Conservation (phyloP, 35 echinoderm and acorn worm genomes). For the Chiridota heheva region DNA sequence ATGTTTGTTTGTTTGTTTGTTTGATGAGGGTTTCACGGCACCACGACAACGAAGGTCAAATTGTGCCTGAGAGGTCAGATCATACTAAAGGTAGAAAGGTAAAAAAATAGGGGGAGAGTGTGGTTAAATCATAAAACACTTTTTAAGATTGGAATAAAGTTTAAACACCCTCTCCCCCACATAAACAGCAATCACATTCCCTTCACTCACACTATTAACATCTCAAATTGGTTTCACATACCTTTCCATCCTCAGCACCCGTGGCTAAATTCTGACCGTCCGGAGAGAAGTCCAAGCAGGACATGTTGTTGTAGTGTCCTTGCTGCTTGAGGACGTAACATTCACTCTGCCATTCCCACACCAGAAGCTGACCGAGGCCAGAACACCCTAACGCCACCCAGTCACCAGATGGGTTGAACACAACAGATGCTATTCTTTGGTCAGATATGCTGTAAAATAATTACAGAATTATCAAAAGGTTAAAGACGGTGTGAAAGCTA, state of each 20-base stretch:
- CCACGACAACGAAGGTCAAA: too few species aligned
- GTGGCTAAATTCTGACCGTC: slow-evolving; percentile 88
- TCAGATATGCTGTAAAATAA: slow-evolving; percentile 71
- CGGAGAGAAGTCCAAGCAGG: slow-evolving; percentile 77
- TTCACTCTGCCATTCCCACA: slow-evolving; percentile 99
- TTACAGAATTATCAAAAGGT: too few species aligned
- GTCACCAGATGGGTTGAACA: slow-evolving; percentile 80
- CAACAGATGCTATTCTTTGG: slow-evolving; percentile 69
- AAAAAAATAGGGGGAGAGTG: too few species aligned
- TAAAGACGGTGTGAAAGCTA: too few species aligned
- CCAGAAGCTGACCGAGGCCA: slow-evolving; percentile 79
- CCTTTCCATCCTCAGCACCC: slow-evolving; percentile 94
- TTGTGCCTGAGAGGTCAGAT: too few species aligned
- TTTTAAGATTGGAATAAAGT: too few species aligned
- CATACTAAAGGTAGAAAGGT: too few species aligned
- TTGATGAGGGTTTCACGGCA: too few species aligned
- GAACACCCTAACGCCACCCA: slow-evolving; percentile 95
- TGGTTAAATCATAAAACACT: too few species aligned
- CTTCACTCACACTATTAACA: neutral
- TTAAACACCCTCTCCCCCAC: too few species aligned
- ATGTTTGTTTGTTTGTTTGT: too few species aligned
- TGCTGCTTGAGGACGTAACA: slow-evolving; percentile 96
- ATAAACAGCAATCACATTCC: too few species aligned
- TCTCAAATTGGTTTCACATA: slow-evolving; percentile 2
- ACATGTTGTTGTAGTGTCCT: slow-evolving; percentile 96